These are phyloP conservation scores for Tipula lateralis DNA, from an alignment of 2,888 invertebrate genomes.

Conservation along the genomic window DNA sequence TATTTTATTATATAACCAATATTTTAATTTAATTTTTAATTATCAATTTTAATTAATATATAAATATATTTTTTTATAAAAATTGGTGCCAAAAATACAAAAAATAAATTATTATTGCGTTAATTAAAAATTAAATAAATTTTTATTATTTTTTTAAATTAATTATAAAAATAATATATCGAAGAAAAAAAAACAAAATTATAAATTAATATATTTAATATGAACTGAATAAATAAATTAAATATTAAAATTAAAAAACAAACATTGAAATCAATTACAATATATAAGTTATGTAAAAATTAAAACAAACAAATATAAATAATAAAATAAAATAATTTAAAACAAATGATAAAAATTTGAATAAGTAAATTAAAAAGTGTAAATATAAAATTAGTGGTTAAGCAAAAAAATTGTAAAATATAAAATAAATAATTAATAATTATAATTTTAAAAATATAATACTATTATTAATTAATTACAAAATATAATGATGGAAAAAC, in stretches of 20 bases:
- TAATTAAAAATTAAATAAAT: background rate
- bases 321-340: background rate
- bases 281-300: background rate
- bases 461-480: background rate
- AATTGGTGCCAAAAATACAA: conserved; percentile 7
- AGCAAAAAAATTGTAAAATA: background rate
- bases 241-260: background rate
- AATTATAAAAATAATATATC: background rate
- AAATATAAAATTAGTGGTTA: background rate
- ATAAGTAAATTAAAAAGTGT: background rate
- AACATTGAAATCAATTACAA: background rate
- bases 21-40: background rate
- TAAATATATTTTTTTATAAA: background rate
- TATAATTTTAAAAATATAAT: background rate
- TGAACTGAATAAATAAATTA: background rate
- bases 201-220: background rate
- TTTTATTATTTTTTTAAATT: background rate
- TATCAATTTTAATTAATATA: background rate
- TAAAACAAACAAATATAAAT: background rate
- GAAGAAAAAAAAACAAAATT: background rate
- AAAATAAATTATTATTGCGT: background rate
- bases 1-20: background rate
- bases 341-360: background rate
- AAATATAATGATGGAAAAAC: background rate
- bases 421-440: background rate